These are phyloP conservation scores for Antheraea assamensis DNA, from an alignment of 2,888 invertebrate species.

Conservation along the genomic window DNA sequence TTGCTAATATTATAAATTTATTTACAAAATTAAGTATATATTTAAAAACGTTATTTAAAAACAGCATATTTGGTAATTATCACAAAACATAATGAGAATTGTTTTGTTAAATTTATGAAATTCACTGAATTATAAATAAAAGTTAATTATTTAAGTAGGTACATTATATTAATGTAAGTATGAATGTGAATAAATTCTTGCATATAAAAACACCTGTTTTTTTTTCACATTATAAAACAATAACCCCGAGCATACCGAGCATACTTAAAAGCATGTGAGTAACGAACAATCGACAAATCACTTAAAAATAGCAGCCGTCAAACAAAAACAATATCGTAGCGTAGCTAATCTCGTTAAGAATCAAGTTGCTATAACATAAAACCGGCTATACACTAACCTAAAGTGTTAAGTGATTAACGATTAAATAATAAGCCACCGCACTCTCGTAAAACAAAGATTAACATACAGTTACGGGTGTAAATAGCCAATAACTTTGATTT, in stretches of 20 bases:
- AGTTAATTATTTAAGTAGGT: not conserved
- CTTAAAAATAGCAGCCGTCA: constrained; percentile 7
- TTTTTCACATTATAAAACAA: not conserved
- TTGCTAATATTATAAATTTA: too few relatives aligned
- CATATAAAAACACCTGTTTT: constrained; percentile 7
- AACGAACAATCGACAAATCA: constrained; percentile 10
- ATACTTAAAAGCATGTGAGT: constrained; percentile 1
- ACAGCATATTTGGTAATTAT: not conserved
- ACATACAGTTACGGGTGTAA: constrained; percentile 81
- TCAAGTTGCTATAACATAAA: constrained; percentile 22
- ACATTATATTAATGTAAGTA: not conserved
- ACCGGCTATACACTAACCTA: constrained; percentile 53
- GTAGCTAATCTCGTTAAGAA: constrained; percentile 17
- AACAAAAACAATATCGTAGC: constrained; percentile 17
- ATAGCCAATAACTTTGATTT: constrained; percentile 83
- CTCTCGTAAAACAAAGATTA: constrained; percentile 81
- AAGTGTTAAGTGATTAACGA: constrained; percentile 78
- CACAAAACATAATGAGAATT: not conserved
- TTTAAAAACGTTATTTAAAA: not conserved
- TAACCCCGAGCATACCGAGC: not conserved
- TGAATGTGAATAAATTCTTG: not conserved
- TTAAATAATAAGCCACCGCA: constrained; percentile 78
- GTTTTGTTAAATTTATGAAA: not conserved
- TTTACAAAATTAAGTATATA: too few relatives aligned
- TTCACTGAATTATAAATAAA: not conserved